Evolutionary conservation across 2,113 vertebrate genomes (phyloP), one percentile per base, ranked within the genome.

Genomic region (Brachypodius melanocephalos): DNA sequence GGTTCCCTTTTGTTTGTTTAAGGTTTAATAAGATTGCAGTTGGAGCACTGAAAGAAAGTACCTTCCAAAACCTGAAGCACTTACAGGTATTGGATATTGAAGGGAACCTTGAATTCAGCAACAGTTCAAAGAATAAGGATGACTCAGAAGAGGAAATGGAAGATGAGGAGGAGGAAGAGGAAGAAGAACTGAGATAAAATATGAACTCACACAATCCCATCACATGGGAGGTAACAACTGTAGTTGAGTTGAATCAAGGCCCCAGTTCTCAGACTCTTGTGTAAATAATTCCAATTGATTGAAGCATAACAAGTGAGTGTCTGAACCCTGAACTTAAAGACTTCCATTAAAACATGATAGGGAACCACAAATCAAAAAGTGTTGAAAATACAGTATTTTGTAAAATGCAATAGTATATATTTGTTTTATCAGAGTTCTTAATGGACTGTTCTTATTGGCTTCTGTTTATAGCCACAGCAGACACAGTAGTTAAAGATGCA

Each of bases 51-150:
- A 98, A 98, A 40, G 99, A 99, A 88, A 98, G 98, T 45, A 98
- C 97, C 45, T 99, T 99, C 89, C 97, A 98, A 90, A 98, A 98
- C 88, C 98, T 99, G 95, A 97, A 98, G 88, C 98, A 99, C 77
- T 97, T 99, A 76, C 99, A 99, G 93, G 99, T 99, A 48, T 85
- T 99, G 88, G 99, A 99, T 97, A 98, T 99, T 59, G 98, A 99
- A 95, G 98, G 98, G 58, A 98, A 98, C 94, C 96, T 98, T 76
- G 98, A 98, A 87, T 97, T 98, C 59, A 97, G 97, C 65, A 93
- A 96, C 9, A 88, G 65, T 91, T 97, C 97, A 85, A 98, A 98
- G 92, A 96, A 97, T 76, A 95, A 81, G 9, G 96, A 97, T 43
- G 95, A 63, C 62, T 90, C 96, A 43, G 95, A 98, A 74, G 95